Conservation (phyloP, 2,797 vertebrate species). For the Pristis pectinata region DNA sequence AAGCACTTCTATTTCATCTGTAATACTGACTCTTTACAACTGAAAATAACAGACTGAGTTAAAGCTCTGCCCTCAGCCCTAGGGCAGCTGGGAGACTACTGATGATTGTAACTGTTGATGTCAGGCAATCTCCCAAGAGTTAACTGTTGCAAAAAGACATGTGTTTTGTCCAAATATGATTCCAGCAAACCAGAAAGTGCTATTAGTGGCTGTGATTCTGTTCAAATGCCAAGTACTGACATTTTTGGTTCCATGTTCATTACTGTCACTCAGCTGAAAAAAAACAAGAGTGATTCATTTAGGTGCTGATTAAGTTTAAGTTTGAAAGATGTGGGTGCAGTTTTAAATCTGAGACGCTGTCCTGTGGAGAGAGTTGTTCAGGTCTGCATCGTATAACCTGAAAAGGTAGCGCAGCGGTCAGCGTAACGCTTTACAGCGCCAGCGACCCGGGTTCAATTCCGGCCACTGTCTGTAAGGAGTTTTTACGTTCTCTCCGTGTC, state of each 20-base stretch:
- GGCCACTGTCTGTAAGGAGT: no score
- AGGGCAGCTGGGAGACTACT: not conserved
- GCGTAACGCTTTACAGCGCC: no score
- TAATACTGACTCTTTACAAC: not conserved
- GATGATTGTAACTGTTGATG: not conserved
- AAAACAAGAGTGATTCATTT: not conserved
- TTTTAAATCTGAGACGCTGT: not conserved
- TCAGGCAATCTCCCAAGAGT: not conserved
- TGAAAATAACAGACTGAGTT: not conserved
- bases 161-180: not conserved
- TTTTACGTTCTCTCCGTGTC: no score
- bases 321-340: not conserved
- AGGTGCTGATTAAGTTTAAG: not conserved
- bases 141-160: not conserved
- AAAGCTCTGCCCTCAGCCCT: not conserved
- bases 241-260: not conserved
- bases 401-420: no score
- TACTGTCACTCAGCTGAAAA: not conserved
- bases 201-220: not conserved
- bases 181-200: not conserved
- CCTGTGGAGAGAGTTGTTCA: not conserved
- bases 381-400: not conserved
- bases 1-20: not conserved
- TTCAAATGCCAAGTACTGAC: not conserved
- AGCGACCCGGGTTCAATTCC: no score